Conservation (phyloP, 2,888 invertebrate species). For the Platycheirus rosarum region DNA sequence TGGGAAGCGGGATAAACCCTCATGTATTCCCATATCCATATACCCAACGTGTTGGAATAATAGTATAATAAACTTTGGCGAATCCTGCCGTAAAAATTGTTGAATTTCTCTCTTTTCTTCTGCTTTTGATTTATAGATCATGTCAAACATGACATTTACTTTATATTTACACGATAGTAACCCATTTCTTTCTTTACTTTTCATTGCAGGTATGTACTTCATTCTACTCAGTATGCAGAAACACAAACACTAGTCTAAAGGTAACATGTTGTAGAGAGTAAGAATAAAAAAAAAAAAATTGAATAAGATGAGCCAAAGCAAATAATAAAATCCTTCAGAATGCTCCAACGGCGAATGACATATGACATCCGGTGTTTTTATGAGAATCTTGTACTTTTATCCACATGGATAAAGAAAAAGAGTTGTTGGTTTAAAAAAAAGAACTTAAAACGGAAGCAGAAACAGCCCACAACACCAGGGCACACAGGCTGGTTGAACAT, state of each 20-base stretch:
- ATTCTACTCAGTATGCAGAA: not conserved
- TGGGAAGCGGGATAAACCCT: conserved; percentile 15
- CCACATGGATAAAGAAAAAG: conserved; percentile 9
- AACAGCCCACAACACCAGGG: conserved; percentile 10
- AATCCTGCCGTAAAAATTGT: conserved; percentile 55
- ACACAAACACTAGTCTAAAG: conserved; percentile 29
- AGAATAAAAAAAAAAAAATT: conserved; percentile 13
- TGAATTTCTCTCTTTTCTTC: conserved; percentile 20
- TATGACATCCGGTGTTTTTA: conserved; percentile 42
- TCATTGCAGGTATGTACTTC: conserved; percentile 75
- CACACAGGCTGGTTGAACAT: conserved; percentile 26
- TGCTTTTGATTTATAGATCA: conserved; percentile 65
- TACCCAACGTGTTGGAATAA: conserved; percentile 37
- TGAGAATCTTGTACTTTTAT: conserved; percentile 16
- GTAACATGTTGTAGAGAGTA: conserved; percentile 42
- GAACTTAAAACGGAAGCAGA: not conserved
- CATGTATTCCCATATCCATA: not conserved
- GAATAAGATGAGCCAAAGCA: conserved; percentile 39
- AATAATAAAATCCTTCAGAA: conserved; percentile 45
- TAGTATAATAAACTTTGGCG: conserved; percentile 61
- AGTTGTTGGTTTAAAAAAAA: conserved; percentile 17
- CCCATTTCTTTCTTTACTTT: conserved; percentile 53
- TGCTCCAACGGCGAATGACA: conserved; percentile 42
- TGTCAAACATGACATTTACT: conserved; percentile 69
- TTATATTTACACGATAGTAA: conserved; percentile 69